phyloP scores from a whole-genome alignment of 2,113 vertebrate genomes.

The Paramisgurnus dabryanus region DNA sequence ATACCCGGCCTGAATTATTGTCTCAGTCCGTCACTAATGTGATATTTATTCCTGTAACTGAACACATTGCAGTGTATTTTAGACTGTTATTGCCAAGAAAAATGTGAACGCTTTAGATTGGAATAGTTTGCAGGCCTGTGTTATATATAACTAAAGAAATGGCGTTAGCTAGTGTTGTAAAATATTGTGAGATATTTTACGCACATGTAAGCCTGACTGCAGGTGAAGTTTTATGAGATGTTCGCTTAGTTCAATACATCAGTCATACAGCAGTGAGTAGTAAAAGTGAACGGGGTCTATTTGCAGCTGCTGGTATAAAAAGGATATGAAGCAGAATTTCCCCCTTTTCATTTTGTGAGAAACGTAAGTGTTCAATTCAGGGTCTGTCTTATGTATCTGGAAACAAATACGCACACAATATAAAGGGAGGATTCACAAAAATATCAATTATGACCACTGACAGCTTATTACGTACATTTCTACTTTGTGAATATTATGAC shows the following conservation, averaged over 20 bases:
- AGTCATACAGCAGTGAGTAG: constrained; percentile 25
- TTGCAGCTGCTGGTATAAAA: constrained; percentile 40
- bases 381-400: constrained; percentile 31
- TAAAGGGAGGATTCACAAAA: background rate
- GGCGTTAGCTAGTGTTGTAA: constrained; percentile 44
- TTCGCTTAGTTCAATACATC: constrained; percentile 43
- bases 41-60: too few relatives aligned
- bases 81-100: background rate
- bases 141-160: constrained; percentile 41
- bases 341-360: constrained; percentile 41
- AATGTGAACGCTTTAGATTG: background rate
- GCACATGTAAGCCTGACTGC: constrained; percentile 32
- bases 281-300: constrained; percentile 35
- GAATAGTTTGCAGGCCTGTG: background rate
- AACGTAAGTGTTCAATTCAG: constrained; percentile 48
- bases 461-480: too few relatives aligned
- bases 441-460: too few relatives aligned
- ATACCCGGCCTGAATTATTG: too few relatives aligned
- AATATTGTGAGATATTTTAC: constrained; percentile 47
- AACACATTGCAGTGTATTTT: too few relatives aligned
- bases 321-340: constrained; percentile 15
- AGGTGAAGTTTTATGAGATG: constrained; percentile 50
- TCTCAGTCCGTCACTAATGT: too few relatives aligned
- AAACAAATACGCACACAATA: background rate
- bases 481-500: too few relatives aligned